A percentile compares a stretch with the other conserved stretches of the same genome.
phyloP scores from a whole-genome alignment of 2,797 vertebrate species.

The Diplodus puntazzo region DNA sequence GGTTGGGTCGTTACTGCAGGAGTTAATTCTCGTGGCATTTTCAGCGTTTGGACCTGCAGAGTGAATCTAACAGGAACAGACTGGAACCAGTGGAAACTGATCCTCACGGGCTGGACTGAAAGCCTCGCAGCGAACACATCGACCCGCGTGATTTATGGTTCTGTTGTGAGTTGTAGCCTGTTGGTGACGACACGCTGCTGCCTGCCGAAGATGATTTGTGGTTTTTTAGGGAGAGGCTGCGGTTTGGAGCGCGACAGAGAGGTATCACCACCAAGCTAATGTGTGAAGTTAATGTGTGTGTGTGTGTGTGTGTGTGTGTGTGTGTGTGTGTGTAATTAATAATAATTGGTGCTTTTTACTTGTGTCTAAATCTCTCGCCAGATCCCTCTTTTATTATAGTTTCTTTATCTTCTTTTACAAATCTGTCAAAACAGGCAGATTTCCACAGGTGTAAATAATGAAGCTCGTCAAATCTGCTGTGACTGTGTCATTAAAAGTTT shows the following conservation, averaged over 20 bases:
- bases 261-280: neutral
- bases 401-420: too few species aligned
- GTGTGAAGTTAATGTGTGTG: neutral
- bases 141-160: neutral
- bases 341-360: too few species aligned
- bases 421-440: too few species aligned
- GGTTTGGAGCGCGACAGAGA: neutral
- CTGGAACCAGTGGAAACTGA: neutral
- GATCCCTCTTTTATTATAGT: too few species aligned
- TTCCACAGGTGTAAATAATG: too few species aligned
- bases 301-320: too few species aligned
- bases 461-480: too few species aligned
- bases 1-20: neutral
- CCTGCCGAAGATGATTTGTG: constrained; percentile 1
- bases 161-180: constrained; percentile 1
- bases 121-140: too few species aligned
- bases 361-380: too few species aligned
- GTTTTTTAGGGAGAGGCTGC: neutral
- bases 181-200: neutral
- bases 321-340: too few species aligned
- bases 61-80: neutral
- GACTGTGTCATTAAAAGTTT: too few species aligned
- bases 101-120: neutral
- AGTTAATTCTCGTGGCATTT: neutral
- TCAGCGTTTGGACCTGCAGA: neutral